These are phyloP conservation scores for Cataglyphis livida DNA, from an alignment of 2,888 invertebrate species.

Conservation along the genomic window DNA sequence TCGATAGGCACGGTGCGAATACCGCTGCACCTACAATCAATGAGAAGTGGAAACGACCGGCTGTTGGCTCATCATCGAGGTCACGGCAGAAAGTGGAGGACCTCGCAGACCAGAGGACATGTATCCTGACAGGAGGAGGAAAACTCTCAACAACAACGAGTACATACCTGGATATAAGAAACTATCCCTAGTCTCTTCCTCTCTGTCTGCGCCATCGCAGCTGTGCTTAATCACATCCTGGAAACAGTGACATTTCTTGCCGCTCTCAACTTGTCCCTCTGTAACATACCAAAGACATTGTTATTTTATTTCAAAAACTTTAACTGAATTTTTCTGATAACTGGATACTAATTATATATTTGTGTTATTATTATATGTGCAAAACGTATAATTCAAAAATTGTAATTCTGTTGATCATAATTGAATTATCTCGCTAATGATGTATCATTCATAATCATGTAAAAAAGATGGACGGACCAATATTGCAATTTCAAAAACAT, in stretches of 20 bases:
- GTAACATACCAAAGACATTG: not conserved
- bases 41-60: constrained; percentile 75
- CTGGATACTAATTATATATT: constrained; percentile 21
- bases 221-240: not conserved
- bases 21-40: constrained; percentile 82
- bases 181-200: constrained; percentile 34
- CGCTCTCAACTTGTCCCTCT: not conserved
- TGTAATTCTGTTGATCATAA: constrained; percentile 16
- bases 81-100: constrained; percentile 76
- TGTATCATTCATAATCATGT: constrained; percentile 34
- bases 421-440: constrained; percentile 14
- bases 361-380: constrained; percentile 25
- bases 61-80: constrained; percentile 74
- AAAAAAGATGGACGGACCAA: constrained; percentile 72
- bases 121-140: constrained; percentile 81
- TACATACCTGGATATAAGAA: constrained; percentile 81
- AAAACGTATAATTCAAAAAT: not conserved
- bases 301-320: constrained; percentile 8
- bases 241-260: constrained; percentile 2
- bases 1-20: constrained; percentile 84
- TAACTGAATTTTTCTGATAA: not conserved
- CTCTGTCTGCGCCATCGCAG: constrained; percentile 17
- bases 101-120: constrained; percentile 72
- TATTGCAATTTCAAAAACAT: constrained; percentile 49
- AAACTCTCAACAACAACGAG: constrained; percentile 78